Base-by-base conservation (phyloP, 2,888 invertebrate species). In the Chirona hameri region DNA sequence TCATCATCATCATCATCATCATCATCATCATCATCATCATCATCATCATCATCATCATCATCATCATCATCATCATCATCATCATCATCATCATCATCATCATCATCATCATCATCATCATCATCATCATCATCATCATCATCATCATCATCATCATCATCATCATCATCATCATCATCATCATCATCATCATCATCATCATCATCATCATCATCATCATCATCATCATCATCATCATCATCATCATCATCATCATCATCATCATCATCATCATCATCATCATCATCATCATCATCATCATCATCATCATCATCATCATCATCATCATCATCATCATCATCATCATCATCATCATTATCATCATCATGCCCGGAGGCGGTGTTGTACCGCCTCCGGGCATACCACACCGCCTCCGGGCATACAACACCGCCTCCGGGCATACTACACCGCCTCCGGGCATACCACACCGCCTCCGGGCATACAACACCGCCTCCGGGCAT, bases 101-200 rank as follows among this genome's bases (percentile, higher is more conserved):
- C 18, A 80, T 27, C 46, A 18, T 9, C 14, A 79, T 79, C 18
- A 79, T 79, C 7, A 79, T 5, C 5, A 79, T 79, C 10, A 79
- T 79, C 3, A 9, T 79, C 46, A 24, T 18, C 46, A 79, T 79
- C 46, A 79, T 79, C 46, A 79, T 79, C 18, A 79, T 79, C 7
- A 79, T 79, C 7, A 79, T 4, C 14, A 79, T 79, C 7, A 79
- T 79, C 46, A 79, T 79, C 46, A 9, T 79, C 18, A 9, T 79
- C 46, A 79, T 79, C 46, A 79, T 79, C 46, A 79, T 79, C 46
- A 79, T 79, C 10, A 79, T 79, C 18, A 79, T 79, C 18, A 79
- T 24, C 15, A 31, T 80, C 46, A 31, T 80, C 21, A 31, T 39
- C 46, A 80, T 80, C 46, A 80, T 80, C 21, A 27, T 80, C 21